A percentile compares a stretch with the other conserved stretches of the same genome.
These are phyloP conservation scores for Pristis pectinata DNA, from an alignment of 2,797 vertebrate genomes.

Conservation along the genomic window DNA sequence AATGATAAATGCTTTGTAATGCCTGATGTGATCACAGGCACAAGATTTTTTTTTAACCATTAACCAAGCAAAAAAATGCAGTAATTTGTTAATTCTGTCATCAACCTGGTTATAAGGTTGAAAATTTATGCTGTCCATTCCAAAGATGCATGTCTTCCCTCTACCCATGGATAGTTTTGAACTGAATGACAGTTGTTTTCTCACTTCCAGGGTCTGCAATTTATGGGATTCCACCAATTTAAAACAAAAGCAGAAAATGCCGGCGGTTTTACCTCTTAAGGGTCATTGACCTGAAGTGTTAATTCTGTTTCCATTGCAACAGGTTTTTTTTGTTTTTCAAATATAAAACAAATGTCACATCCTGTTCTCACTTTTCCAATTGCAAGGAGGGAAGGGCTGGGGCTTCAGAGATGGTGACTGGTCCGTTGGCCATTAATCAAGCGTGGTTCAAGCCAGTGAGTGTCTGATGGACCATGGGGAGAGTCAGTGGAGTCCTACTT, in stretches of 20 bases:
- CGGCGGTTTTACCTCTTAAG: too few species aligned
- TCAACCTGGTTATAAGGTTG: not conserved
- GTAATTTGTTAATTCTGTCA: not conserved
- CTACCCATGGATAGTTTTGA: not conserved
- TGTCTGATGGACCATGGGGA: too few species aligned
- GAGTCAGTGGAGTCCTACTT: too few species aligned
- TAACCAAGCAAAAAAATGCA: not conserved
- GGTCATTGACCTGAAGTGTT: too few species aligned
- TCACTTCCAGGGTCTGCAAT: not conserved
- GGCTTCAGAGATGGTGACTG: too few species aligned
- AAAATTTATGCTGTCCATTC: not conserved
- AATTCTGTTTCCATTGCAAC: too few species aligned
- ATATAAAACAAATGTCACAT: too few species aligned
- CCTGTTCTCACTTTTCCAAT: too few species aligned
- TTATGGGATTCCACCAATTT: not conserved
- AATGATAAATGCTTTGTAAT: not conserved
- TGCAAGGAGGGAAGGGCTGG: too few species aligned
- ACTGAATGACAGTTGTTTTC: not conserved
- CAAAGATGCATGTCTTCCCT: too few species aligned
- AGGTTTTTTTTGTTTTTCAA: too few species aligned
- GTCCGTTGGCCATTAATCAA: not conserved
- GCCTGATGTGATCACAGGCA: not conserved
- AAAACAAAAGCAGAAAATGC: not conserved
- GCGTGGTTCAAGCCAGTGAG: not conserved
- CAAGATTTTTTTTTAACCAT: not conserved